These are phyloP conservation scores for Brachionichthys hirsutus DNA, from an alignment of 2,113 vertebrate species.

Conservation along the genomic window DNA sequence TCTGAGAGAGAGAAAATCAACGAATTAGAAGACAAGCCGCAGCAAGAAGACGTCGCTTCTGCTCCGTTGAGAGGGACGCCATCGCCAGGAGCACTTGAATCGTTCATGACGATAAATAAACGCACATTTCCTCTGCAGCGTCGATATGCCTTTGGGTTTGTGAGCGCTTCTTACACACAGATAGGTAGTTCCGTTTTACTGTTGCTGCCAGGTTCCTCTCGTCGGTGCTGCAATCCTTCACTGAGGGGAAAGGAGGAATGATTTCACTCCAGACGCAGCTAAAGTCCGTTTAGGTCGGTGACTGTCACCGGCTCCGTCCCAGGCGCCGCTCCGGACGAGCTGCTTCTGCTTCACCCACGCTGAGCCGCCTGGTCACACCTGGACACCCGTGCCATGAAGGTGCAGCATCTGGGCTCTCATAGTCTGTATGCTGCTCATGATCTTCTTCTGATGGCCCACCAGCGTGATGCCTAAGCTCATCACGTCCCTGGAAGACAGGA, in stretches of 20 bases:
- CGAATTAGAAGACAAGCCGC: constrained; percentile 31
- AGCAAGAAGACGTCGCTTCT: constrained; percentile 25
- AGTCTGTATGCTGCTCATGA: constrained; percentile 99
- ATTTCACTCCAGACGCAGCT: constrained; percentile 55
- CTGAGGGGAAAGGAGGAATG: constrained; percentile 67
- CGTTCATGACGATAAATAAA: constrained; percentile 47
- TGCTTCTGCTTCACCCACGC: constrained; percentile 41
- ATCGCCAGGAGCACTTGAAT: constrained; percentile 48
- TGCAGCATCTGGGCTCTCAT: constrained; percentile 98
- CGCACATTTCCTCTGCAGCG: constrained; percentile 29
- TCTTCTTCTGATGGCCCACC: constrained; percentile 99
- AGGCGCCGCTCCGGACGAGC: constrained; percentile 72
- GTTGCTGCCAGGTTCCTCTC: constrained; percentile 42
- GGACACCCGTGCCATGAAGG: constrained; percentile 95
- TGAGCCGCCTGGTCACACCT: constrained; percentile 87
- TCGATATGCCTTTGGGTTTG: constrained; percentile 69
- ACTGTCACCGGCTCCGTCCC: constrained; percentile 46
- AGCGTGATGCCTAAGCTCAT: constrained; percentile 98
- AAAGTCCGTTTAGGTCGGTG: constrained; percentile 43
- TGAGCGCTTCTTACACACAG: constrained; percentile 50
- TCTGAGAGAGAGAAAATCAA: constrained; percentile 40
- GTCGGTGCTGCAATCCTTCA: constrained; percentile 52
- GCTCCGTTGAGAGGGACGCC: constrained; percentile 57
- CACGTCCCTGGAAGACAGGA: constrained; percentile 88
- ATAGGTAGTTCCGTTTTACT: constrained; percentile 84